Conservation (phyloP, 2,888 invertebrate species). For the Asteroscopus sphinx region DNA sequence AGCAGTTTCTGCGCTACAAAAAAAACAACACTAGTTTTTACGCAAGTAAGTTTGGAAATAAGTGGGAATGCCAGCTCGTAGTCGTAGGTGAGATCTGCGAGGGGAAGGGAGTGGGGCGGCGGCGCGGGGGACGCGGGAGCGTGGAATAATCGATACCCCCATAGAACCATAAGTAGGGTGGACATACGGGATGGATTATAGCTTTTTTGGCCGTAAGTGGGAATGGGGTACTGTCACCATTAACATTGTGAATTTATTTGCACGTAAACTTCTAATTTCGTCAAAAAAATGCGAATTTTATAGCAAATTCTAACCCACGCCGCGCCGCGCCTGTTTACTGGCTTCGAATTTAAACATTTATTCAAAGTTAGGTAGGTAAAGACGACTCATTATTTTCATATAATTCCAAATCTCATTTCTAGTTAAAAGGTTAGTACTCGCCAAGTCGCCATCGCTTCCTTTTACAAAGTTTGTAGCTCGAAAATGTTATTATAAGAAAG, state of each 20-base stretch:
- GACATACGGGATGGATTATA: conserved; percentile 78
- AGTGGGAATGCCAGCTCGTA: conserved; percentile 56
- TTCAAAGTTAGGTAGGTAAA: conserved; percentile 18
- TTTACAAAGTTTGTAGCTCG: conserved; percentile 47
- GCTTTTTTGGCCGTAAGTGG: conserved; percentile 74
- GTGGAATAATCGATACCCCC: conserved; percentile 84
- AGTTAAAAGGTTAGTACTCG: conserved; percentile 34
- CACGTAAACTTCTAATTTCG: neutral
- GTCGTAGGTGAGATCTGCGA: conserved; percentile 65
- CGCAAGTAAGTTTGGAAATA: conserved; percentile 58
- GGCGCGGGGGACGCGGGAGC: conserved; percentile 45
- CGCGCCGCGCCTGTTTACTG: neutral
- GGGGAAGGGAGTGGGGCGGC: conserved; percentile 47
- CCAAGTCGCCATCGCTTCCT: conserved; percentile 32
- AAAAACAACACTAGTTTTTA: conserved; percentile 52
- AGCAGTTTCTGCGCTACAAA: conserved; percentile 39
- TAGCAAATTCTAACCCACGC: neutral
- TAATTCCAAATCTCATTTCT: conserved; percentile 43
- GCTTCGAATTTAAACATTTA: conserved; percentile 8
- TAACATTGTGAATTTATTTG: conserved; percentile 12
- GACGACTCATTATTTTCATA: conserved; percentile 38
- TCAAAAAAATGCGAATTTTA: neutral
- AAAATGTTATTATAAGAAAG: conserved; percentile 55
- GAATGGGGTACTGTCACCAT: conserved; percentile 31
- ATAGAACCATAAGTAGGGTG: conserved; percentile 85